Evolutionary conservation across 2,113 vertebrate genomes (phyloP).

Genomic region (Paedocypris sp.): DNA sequence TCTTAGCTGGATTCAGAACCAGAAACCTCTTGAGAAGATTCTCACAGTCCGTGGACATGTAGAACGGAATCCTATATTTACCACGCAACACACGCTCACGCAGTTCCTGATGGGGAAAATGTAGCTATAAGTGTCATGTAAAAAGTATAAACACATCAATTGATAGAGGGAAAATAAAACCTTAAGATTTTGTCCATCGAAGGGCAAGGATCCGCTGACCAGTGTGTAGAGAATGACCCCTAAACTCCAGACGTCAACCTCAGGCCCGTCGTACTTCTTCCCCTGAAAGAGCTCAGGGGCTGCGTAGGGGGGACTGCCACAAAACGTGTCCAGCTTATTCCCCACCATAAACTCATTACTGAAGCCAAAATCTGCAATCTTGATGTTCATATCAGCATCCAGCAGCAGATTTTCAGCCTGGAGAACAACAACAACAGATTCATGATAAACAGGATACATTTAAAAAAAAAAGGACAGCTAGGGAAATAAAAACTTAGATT

Average conservation of each 20-base stretch:
- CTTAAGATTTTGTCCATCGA: constrained; percentile 92
- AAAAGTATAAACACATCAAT: not conserved
- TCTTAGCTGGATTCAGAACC: constrained; percentile 93
- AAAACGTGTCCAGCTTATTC: constrained; percentile 98
- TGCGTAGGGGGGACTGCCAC: constrained; percentile 92
- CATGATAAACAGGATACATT: not conserved
- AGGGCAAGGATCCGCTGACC: constrained; percentile 95
- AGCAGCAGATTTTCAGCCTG: constrained; percentile 96
- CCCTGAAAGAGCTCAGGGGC: constrained; percentile 97
- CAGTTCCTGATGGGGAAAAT: constrained; percentile 69
- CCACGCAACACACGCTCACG: constrained; percentile 92
- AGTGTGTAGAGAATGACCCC: constrained; percentile 97
- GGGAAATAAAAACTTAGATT: too few species aligned
- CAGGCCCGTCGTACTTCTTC: constrained; percentile 94
- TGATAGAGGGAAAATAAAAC: constrained; percentile 44
- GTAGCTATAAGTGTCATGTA: not conserved
- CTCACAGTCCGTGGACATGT: constrained; percentile 99
- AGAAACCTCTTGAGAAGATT: constrained; percentile 97
- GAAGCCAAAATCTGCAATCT: constrained; percentile 97
- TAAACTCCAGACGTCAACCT: constrained; percentile 97
- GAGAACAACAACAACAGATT: not conserved
- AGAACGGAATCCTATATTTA: constrained; percentile 98
- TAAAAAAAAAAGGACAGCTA: not conserved
- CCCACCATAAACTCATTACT: constrained; percentile 96
- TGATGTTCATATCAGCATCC: constrained; percentile 99